These are phyloP conservation scores for Leptogaster cylindrica DNA, from an alignment of 2,888 invertebrate genomes.

Conservation along the genomic window DNA sequence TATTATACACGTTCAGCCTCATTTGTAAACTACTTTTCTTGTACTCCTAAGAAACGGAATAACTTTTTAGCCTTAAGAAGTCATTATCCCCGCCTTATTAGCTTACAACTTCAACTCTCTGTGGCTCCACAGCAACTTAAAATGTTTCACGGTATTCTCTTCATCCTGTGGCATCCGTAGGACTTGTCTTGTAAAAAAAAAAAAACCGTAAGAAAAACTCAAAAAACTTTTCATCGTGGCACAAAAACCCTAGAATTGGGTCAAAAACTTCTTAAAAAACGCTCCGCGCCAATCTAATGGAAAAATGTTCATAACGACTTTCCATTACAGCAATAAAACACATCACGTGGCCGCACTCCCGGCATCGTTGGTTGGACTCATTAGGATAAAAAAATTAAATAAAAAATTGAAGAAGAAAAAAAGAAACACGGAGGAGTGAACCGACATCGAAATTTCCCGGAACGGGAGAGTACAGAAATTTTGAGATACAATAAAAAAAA, in stretches of 20 bases:
- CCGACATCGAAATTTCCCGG: too few relatives aligned
- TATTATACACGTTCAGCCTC: too few relatives aligned
- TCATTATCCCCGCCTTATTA: too few relatives aligned
- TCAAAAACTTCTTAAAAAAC: not conserved
- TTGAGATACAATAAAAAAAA: too few relatives aligned
- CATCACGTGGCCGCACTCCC: slow-evolving; percentile 32
- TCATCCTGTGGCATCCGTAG: too few relatives aligned
- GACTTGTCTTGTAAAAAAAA: too few relatives aligned
- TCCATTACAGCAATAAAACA: slow-evolving; percentile 45
- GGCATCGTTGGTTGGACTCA: not conserved
- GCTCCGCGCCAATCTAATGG: slow-evolving; percentile 35
- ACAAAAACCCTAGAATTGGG: slow-evolving; percentile 4
- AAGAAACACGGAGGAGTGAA: not conserved
- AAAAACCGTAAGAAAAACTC: not conserved
- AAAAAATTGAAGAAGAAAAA: not conserved
- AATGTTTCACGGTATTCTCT: too few relatives aligned
- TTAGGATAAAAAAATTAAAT: slow-evolving; percentile 4
- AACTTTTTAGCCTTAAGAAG: too few relatives aligned
- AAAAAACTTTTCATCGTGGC: not conserved
- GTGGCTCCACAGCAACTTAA: too few relatives aligned
- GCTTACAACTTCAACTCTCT: too few relatives aligned
- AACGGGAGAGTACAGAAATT: not conserved
- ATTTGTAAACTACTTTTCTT: too few relatives aligned
- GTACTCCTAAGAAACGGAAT: too few relatives aligned
- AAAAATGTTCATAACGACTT: slow-evolving; percentile 42